phyloP scores from a whole-genome alignment of 2,113 vertebrate species.

The Catharus bicknelli region DNA sequence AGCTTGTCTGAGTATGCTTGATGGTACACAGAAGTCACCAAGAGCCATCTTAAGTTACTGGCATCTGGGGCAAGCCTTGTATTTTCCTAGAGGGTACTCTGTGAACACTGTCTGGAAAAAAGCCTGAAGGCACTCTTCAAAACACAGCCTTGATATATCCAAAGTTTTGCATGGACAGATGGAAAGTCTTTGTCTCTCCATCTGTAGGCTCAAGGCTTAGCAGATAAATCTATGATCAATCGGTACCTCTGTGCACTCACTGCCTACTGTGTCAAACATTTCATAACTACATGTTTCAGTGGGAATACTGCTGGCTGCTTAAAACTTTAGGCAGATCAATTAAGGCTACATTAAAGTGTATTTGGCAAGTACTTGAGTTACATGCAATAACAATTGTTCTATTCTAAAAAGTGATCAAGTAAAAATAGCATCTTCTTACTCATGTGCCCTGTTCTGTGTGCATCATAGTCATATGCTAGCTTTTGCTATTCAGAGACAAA shows the following conservation, averaged over 20 bases:
- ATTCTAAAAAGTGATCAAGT: background rate
- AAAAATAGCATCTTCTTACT: slow-evolving; percentile 65
- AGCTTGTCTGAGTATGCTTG: slow-evolving; percentile 16
- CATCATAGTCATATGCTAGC: slow-evolving; percentile 47
- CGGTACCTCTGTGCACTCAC: background rate
- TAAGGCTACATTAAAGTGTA: slow-evolving; percentile 45
- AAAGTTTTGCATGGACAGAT: slow-evolving; percentile 14
- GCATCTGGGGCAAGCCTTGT: slow-evolving; percentile 3
- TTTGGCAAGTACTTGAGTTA: slow-evolving; percentile 50
- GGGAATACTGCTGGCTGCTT: slow-evolving; percentile 48
- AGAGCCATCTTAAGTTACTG: background rate
- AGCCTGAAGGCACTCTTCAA: slow-evolving; percentile 24
- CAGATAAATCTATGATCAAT: slow-evolving; percentile 14
- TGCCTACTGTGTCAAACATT: slow-evolving; percentile 4
- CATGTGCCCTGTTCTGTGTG: slow-evolving; percentile 32
- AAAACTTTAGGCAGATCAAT: slow-evolving; percentile 47
- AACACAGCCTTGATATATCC: slow-evolving; percentile 10
- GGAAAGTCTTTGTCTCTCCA: slow-evolving; percentile 31
- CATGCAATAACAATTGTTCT: slow-evolving; percentile 55
- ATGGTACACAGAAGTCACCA: slow-evolving; percentile 8
- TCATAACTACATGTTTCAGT: slow-evolving; percentile 31
- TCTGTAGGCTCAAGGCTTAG: slow-evolving; percentile 10
- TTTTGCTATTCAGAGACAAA: slow-evolving; percentile 51
- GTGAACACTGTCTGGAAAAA: background rate
- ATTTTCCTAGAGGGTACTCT: slow-evolving; percentile 14